These are phyloP conservation scores for Nerophis ophidion DNA, from an alignment of 2,113 vertebrate species.

Conservation along the genomic window DNA sequence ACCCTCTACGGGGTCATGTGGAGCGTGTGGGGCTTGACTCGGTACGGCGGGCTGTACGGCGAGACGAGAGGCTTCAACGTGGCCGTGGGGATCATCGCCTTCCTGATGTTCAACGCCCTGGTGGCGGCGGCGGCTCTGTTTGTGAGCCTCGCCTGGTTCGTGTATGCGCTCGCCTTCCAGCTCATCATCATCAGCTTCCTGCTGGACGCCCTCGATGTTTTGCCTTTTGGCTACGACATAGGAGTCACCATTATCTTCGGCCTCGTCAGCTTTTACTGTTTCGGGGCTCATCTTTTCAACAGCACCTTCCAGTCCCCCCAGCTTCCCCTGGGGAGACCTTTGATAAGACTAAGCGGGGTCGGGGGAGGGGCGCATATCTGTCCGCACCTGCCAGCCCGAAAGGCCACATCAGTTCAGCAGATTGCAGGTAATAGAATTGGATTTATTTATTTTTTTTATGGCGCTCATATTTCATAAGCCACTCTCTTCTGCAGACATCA, in stretches of 20 bases:
- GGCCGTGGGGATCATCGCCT: slow-evolving; percentile 73
- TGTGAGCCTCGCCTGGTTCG: slow-evolving; percentile 75
- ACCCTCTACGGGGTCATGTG: slow-evolving; percentile 81
- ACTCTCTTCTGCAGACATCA: slow-evolving; percentile 72
- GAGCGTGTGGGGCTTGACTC: slow-evolving; percentile 80
- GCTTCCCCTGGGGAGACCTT: slow-evolving; percentile 73
- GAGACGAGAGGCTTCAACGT: slow-evolving; percentile 71
- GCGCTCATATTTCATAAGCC: no score
- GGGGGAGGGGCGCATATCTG: slow-evolving; percentile 64
- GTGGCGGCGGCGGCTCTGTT: slow-evolving; percentile 75
- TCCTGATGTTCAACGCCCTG: slow-evolving; percentile 80
- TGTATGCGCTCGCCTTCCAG: slow-evolving; percentile 74
- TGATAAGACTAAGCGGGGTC: slow-evolving; percentile 72
- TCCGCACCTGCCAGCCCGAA: slow-evolving; percentile 77
- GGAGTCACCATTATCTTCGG: slow-evolving; percentile 80
- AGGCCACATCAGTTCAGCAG: slow-evolving; percentile 76
- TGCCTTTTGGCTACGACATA: slow-evolving; percentile 78
- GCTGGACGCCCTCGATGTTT: slow-evolving; percentile 70
- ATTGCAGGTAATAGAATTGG: slow-evolving; percentile 76
- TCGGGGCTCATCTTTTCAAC: slow-evolving; percentile 76
- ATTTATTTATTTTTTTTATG: neutral
- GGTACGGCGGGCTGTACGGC: slow-evolving; percentile 72
- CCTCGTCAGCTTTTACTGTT: slow-evolving; percentile 84
- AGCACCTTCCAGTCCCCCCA: slow-evolving; percentile 72
- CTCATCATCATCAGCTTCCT: slow-evolving; percentile 82